Base-by-base conservation (phyloP, 1,140 invertebrate species). In the Bombus soroeensis region DNA sequence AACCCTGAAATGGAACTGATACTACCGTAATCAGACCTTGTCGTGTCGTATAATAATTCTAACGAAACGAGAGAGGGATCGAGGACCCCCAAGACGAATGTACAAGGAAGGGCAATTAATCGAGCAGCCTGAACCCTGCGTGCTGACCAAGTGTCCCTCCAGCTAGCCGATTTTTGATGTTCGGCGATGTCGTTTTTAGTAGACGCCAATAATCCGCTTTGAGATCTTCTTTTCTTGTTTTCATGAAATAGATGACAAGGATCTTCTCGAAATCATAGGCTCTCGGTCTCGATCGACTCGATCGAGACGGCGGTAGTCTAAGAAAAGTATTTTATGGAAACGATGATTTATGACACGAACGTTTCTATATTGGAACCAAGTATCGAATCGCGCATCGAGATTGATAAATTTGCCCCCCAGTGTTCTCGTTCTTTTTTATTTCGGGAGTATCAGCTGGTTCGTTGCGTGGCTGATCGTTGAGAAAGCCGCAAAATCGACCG, bases 31-130 rank as follows among this genome's bases (percentile, higher is more conserved):
- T 81, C 87, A 83, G 87, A 86, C 87, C 83, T 88, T 79, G 84
- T 87, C 90, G 86, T 78, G 86, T 91, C 86, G 79, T 80, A 88
- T 90, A 87, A 91, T 91, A 91, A 92, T 92, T 86, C 84, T 81
- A 59, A 87, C 83, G 91, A 85, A 92, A 90, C 81, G 74, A 66
- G 85, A 87, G 81, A 84, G 76, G 86, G 76, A 71, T 83, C 85
- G 80, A 86, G 78, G 75, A 88, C 83, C 83, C 87, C 66, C 73
- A 88, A 90, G 91, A 92, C 84, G 77, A 92, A 92, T 90, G 90
- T 89, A 89, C 72, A 87, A 87, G 91, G 83, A 87, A 90, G 84
- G 82, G 80, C 89, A 91, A 92, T 92, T 92, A 92, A 92, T 92
- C 87, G 91, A 88, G 83, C 66, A 85, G 85, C 68, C 80, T 85